phyloP scores from a whole-genome alignment of 1,140 invertebrate genomes.

The Himalopsyche phryganea region DNA sequence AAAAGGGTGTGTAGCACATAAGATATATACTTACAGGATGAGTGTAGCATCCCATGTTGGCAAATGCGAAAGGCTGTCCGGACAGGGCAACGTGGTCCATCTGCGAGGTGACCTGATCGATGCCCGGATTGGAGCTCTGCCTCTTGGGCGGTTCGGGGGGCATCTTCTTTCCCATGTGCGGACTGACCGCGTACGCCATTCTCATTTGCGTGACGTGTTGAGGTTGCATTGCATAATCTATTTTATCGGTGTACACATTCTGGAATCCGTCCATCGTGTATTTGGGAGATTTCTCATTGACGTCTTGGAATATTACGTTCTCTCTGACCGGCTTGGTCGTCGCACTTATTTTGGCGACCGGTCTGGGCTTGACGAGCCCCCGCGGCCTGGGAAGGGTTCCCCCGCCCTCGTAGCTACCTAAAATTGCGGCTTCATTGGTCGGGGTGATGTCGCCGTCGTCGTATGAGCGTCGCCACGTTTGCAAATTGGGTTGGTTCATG shows the following conservation, averaged over 20 bases:
- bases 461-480: slow-evolving; percentile 74
- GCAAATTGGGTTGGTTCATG: slow-evolving; percentile 47
- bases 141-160: slow-evolving; percentile 86
- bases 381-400: slow-evolving; percentile 82
- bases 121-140: slow-evolving; percentile 53
- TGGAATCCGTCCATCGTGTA: slow-evolving; percentile 42
- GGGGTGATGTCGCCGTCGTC: slow-evolving; percentile 87
- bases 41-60: slow-evolving; percentile 29
- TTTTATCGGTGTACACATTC: slow-evolving; percentile 41
- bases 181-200: slow-evolving; percentile 54
- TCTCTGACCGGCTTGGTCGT: slow-evolving; percentile 52
- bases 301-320: slow-evolving; percentile 42
- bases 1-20: no score
- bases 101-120: slow-evolving; percentile 33
- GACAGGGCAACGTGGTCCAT: slow-evolving; percentile 25
- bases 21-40: slow-evolving; percentile 29
- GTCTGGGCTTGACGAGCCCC: slow-evolving; percentile 73
- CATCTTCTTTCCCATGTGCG: slow-evolving; percentile 64
- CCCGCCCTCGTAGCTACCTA: slow-evolving; percentile 63
- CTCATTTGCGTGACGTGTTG: slow-evolving; percentile 38
- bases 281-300: slow-evolving; percentile 54
- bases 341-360: slow-evolving; percentile 79
- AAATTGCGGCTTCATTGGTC: slow-evolving; percentile 68
- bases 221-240: slow-evolving; percentile 48
- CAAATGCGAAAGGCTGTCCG: slow-evolving; percentile 4